Evolutionary conservation across 2,888 invertebrate genomes (phyloP), one percentile per base, ranked within the genome.

Genomic region (Bombylius discolor): DNA sequence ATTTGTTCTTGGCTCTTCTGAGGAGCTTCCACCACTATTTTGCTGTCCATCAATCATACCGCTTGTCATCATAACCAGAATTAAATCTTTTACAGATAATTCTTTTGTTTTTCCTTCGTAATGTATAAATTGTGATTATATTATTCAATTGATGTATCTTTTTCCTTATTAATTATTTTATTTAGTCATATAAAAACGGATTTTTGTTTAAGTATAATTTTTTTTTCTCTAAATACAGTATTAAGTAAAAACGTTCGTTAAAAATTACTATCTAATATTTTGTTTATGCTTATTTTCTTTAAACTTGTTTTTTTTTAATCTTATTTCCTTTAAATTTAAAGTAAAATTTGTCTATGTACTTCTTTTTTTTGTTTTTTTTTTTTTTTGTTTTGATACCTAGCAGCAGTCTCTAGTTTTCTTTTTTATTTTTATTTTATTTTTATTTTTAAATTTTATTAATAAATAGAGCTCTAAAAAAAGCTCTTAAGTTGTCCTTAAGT

Each of bases 1-100:
- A 78, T 95, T 95, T 44, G 90, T 91, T 80, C 94, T 93, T 68
- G 90, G 90, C 79, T 95, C 94, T 78, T 90, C 90, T 70, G 85
- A 83, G 70, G 85, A 84, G 68, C 83, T 81, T 63, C 66, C 55
- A 23, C 56, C 51, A 44, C 36, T 33, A 47, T 89, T 89, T 74
- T 89, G 90, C 77, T 89, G 88, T 75, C 87, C 87, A 68, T 85
- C 82, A 77, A 74, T 70, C 69, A 74, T 71, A 46, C 62, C 69
- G 64, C 62, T 65, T 60, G 64, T 65, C 64, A 65, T 66, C 62
- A 64, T 63, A 62, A 55, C 56, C 47, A n/a, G 13, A 13, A 36
- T 14, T 34, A 6, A 39, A 6, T 4, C 4, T 31, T n/a, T 23
- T 23, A 23, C 23, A 23, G 39, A 42, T 5, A 42, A 42, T 42